phyloP scores from a whole-genome alignment of 2,888 invertebrate species.

The Gandaritis pyraliata region DNA sequence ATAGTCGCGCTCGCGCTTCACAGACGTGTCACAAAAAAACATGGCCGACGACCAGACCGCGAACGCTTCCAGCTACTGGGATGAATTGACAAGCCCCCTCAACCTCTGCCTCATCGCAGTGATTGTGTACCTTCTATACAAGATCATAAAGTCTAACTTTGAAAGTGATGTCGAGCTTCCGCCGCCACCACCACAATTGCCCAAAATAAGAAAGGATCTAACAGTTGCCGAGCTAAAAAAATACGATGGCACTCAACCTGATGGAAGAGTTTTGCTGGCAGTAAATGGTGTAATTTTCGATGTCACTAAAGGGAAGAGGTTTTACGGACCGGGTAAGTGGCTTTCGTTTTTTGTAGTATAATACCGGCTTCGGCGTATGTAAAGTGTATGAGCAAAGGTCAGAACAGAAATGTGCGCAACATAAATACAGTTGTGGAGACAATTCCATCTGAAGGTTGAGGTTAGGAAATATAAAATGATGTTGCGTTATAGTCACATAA shows the following conservation, averaged over 20 bases:
- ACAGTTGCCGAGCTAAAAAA: conserved; percentile 93
- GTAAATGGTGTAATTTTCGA: conserved; percentile 98
- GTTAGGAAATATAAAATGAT: neutral
- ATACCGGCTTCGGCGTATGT: conserved; percentile 31
- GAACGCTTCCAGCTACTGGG: conserved; percentile 65
- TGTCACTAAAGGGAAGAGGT: conserved; percentile 94
- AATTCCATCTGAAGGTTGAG: conserved; percentile 26
- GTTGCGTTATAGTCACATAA: neutral
- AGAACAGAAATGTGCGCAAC: conserved; percentile 33
- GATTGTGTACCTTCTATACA: conserved; percentile 84
- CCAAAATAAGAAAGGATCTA: conserved; percentile 94
- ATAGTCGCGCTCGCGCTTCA: conserved; percentile 46
- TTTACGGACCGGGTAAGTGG: conserved; percentile 95
- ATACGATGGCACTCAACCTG: conserved; percentile 92
- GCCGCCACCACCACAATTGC: conserved; percentile 85
- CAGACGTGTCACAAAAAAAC: conserved; percentile 46
- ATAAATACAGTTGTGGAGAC: conserved; percentile 13
- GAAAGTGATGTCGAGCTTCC: conserved; percentile 63
- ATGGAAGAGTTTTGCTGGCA: conserved; percentile 95
- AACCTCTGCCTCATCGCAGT: conserved; percentile 70
- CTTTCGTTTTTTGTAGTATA: conserved; percentile 39
- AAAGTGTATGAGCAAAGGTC: conserved; percentile 40
- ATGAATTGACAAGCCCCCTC: conserved; percentile 74
- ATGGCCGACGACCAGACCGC: conserved; percentile 48
- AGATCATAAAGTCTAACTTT: conserved; percentile 83